Evolutionary conservation across 2,113 vertebrate species (phyloP).

Genomic region (Alouatta palliata): DNA sequence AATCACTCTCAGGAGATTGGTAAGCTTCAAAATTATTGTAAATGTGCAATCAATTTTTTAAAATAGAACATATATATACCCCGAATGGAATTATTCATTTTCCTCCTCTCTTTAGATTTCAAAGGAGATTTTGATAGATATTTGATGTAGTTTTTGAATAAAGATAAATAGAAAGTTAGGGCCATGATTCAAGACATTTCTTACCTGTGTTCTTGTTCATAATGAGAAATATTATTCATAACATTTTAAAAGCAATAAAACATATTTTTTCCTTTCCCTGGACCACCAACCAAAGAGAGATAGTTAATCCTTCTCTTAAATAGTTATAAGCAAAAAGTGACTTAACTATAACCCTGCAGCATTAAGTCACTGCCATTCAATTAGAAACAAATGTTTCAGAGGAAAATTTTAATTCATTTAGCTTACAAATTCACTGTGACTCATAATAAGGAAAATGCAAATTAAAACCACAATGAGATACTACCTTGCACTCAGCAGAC

Average conservation of each 20-base stretch:
- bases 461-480: conserved; percentile 59
- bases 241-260: background rate
- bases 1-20: background rate
- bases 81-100: background rate
- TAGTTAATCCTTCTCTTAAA: background rate
- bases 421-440: conserved; percentile 58
- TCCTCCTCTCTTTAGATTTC: background rate
- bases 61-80: background rate
- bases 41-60: background rate
- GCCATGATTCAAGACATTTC: background rate
- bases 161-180: background rate
- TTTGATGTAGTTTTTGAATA: background rate
- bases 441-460: conserved; percentile 49
- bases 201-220: background rate
- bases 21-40: background rate
- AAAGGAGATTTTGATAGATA: background rate
- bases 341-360: conserved; percentile 48
- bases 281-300: background rate
- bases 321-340: conserved; percentile 9
- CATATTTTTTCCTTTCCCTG: background rate
- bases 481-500: background rate
- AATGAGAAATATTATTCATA: background rate
- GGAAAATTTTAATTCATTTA: conserved; percentile 60
- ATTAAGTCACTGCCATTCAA: conserved; percentile 60
- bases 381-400: conserved; percentile 75